phyloP scores from a whole-genome alignment of 1,140 invertebrate genomes.

The Drosophila kohkoa region DNA sequence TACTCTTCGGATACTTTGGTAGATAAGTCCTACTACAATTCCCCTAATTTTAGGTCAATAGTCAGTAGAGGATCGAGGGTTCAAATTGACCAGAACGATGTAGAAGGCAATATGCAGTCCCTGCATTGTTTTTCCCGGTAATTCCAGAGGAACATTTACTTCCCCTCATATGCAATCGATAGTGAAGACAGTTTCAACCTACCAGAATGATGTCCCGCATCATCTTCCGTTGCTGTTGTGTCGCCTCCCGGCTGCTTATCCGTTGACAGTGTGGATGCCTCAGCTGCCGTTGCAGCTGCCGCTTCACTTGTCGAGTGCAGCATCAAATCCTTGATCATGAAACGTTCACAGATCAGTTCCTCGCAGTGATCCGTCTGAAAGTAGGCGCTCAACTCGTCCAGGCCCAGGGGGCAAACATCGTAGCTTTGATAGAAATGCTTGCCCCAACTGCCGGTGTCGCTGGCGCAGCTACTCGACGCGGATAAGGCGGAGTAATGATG shows the following conservation, averaged over 20 bases:
- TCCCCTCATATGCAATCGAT: too few species aligned
- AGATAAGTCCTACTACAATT: too few species aligned
- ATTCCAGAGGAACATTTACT: background rate
- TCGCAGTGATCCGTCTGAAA: conserved; percentile 81
- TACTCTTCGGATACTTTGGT: too few species aligned
- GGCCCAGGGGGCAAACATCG: conserved; percentile 72
- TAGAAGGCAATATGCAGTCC: too few species aligned
- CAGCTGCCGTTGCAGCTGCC: conserved; percentile 2
- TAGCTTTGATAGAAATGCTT: conserved; percentile 81
- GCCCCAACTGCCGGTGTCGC: conserved; percentile 86
- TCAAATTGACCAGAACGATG: too few species aligned
- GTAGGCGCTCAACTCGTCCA: conserved; percentile 78
- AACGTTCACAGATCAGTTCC: conserved; percentile 78
- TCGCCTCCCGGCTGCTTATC: conserved; percentile 17
- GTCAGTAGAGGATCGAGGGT: too few species aligned
- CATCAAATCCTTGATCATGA: conserved; percentile 76
- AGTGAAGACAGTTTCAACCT: background rate
- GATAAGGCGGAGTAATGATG: conserved; percentile 31
- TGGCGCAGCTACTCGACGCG: conserved; percentile 72
- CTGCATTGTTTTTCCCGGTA: too few species aligned
- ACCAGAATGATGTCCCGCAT: conserved; percentile 84
- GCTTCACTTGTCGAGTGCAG: conserved; percentile 39
- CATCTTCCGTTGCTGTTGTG: conserved; percentile 63
- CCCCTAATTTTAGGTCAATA: too few species aligned
- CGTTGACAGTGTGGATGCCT: conserved; percentile 14